A percentile compares a stretch with the other conserved stretches of the same genome.
Evolutionary conservation across 2,888 invertebrate species (phyloP).

Genomic region (Pandemis heparana): DNA sequence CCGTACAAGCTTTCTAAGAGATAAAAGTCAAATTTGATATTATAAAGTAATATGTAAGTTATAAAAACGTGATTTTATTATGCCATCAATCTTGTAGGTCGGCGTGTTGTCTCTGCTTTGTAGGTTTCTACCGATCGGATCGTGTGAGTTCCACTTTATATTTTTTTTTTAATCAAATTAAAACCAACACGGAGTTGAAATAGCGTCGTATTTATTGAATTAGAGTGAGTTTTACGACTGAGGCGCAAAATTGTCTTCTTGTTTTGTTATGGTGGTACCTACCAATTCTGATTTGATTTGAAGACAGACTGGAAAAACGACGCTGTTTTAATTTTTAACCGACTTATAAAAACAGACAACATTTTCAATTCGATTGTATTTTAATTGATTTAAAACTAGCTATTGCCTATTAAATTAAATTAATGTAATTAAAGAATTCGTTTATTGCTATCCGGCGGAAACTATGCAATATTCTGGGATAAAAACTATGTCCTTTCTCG

Average conservation of each 20-base stretch:
- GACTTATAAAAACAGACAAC: neutral
- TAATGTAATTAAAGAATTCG: too few species aligned
- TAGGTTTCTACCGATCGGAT: constrained; percentile 50
- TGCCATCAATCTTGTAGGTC: constrained; percentile 81
- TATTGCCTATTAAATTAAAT: too few species aligned
- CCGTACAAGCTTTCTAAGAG: constrained; percentile 77
- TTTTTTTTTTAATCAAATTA: constrained; percentile 42
- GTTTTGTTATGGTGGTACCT: neutral
- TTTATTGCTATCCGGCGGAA: too few species aligned
- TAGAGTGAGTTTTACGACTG: neutral
- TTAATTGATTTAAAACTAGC: too few species aligned
- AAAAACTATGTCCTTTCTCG: too few species aligned
- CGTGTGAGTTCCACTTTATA: constrained; percentile 68
- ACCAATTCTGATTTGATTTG: neutral
- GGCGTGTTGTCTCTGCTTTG: constrained; percentile 59
- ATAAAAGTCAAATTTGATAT: constrained; percentile 81
- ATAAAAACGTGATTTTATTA: constrained; percentile 80
- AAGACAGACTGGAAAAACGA: too few species aligned
- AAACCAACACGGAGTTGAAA: constrained; percentile 2
- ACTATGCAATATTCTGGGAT: too few species aligned
- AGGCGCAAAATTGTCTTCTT: neutral
- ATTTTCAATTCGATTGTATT: too few species aligned
- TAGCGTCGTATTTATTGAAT: constrained; percentile 8
- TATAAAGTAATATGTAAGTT: constrained; percentile 77
- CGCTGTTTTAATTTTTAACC: too few species aligned